Percentiles rank a stretch among this genome's conserved stretches.
Evolutionary conservation across 2,113 vertebrate genomes (phyloP).

Genomic region (Myanophis thanlyinensis): DNA sequence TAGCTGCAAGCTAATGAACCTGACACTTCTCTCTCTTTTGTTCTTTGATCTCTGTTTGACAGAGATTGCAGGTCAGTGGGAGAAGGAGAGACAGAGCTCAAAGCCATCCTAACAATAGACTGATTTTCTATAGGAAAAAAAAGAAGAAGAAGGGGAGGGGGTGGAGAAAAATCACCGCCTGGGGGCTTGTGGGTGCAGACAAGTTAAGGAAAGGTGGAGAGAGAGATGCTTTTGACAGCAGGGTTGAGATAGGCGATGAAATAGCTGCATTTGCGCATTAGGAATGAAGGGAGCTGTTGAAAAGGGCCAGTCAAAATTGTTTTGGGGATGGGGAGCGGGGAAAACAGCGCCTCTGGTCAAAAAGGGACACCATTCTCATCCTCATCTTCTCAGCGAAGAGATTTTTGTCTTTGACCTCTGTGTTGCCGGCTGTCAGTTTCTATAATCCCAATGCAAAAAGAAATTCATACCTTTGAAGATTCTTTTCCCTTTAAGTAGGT

Average conservation of each 20-base stretch:
- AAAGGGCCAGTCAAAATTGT: slow-evolving; percentile 50
- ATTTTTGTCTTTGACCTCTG: slow-evolving; percentile 60
- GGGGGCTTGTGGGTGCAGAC: slow-evolving; percentile 55
- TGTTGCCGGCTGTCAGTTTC: slow-evolving; percentile 48
- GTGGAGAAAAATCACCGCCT: slow-evolving; percentile 21
- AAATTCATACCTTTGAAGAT: slow-evolving; percentile 11
- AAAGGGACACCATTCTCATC: slow-evolving; percentile 43
- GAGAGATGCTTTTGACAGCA: slow-evolving; percentile 50
- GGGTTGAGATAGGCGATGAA: slow-evolving; percentile 56
- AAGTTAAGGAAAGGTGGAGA: slow-evolving; percentile 38
- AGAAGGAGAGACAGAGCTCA: slow-evolving; percentile 26
- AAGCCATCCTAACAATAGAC: slow-evolving; percentile 31
- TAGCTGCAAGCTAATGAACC: slow-evolving; percentile 40
- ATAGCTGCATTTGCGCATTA: slow-evolving; percentile 57
- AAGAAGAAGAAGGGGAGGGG: not conserved
- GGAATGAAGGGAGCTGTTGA: slow-evolving; percentile 54
- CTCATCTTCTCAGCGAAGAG: slow-evolving; percentile 48
- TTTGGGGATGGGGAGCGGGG: not conserved
- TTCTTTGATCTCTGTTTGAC: slow-evolving; percentile 59
- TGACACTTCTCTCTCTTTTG: slow-evolving; percentile 9
- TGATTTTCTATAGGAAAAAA: slow-evolving; percentile 25
- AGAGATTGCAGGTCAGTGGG: slow-evolving; percentile 44
- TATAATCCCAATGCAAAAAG: slow-evolving; percentile 33
- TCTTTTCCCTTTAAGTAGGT: not conserved
- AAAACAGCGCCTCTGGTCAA: slow-evolving; percentile 5